These are phyloP conservation scores for Callinectes sapidus DNA, from an alignment of 2,888 invertebrate species.

Conservation along the genomic window DNA sequence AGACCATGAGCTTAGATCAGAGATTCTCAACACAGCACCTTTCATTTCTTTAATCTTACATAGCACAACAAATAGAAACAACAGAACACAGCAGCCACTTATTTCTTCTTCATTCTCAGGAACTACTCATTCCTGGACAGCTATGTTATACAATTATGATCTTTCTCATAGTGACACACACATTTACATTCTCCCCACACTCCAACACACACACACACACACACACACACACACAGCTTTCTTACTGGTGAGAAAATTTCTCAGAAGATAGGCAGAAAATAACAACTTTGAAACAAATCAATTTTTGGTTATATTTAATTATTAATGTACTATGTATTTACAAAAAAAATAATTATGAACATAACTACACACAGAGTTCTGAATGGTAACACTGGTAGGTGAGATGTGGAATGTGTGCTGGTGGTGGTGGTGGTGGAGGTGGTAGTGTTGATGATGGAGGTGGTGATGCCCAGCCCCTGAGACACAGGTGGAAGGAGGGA, in stretches of 20 bases:
- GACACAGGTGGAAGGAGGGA: not conserved
- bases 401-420: conserved; percentile 56
- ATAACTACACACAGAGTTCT: conserved; percentile 66
- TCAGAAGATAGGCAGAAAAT: not conserved
- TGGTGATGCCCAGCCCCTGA: not conserved
- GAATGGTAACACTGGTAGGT: conserved; percentile 64
- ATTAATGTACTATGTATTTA: conserved; percentile 62
- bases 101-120: no score
- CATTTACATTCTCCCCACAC: not conserved
- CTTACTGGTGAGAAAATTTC: not conserved
- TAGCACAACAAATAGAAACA: no score
- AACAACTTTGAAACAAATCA: not conserved
- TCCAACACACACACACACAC: not conserved
- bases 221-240: not conserved
- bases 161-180: not conserved
- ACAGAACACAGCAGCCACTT: no score
- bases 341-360: conserved; percentile 66
- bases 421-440: conserved; percentile 27
- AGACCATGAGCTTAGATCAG: no score
- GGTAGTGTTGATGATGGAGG: not conserved
- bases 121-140: no score
- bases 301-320: conserved; percentile 62
- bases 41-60: no score
- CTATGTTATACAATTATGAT: not conserved
- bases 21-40: no score